Evolutionary conservation across 2,113 vertebrate genomes (phyloP), one percentile per base, ranked within the genome.

Genomic region (Echinops telfairi): DNA sequence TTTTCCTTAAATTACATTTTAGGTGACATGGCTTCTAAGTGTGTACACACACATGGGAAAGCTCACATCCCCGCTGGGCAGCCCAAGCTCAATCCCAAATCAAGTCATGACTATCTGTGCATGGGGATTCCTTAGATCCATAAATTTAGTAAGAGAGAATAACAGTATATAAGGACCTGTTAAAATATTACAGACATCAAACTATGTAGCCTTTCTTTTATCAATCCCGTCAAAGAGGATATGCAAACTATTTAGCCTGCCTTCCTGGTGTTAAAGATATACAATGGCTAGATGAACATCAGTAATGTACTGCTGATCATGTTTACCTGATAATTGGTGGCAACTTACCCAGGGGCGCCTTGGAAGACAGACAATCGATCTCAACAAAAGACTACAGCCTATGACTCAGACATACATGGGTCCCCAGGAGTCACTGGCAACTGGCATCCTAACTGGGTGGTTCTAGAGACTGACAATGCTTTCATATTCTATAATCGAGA

Each of bases 131-230:
- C 58, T 92, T 80, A 16, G 91, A 58, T 3, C 92, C 76, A 84
- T 60, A 53, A 14, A 78, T 70, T 91, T 73, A 81, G 73, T 58
- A 75, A 91, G 86, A 77, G 22, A 84, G 16, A 91, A 87, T 9
- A n/a, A n/a, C 0, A 36, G 43, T 40, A 90, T 70, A 60, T 22
- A 60, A 66, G 36, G 68, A 40, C 27, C 60, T 89, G 29, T 92
- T 84, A 85, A 83, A 47, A 87, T 25, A 47, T 82, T 92, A 71
- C 25, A 77, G 66, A 70, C 25, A 16, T 17, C n/a, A 83, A 92
- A 70, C 40, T 40, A 53, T 53, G 47, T 73, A 75, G 23, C 11
- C 76, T 86, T 20, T 66, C 40, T 83, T 87, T 93, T 66, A 33
- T 64, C 8, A 23, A 64, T 23, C 23, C 62, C 20, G 25, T 85